Conservation (phyloP, 2,113 vertebrate species). For the Axis porcinus region DNA sequence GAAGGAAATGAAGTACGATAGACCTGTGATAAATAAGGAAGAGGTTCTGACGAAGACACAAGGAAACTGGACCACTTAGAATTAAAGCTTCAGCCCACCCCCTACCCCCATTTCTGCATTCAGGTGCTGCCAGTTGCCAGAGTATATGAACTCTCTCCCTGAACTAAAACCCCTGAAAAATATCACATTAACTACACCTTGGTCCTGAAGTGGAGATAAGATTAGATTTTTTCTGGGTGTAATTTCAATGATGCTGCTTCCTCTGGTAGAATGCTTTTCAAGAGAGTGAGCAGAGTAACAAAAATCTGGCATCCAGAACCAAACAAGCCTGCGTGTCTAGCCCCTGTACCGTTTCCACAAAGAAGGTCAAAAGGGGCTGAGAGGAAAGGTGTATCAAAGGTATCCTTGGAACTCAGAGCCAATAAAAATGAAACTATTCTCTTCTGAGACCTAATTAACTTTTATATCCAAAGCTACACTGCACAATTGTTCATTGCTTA, state of each 20-base stretch:
- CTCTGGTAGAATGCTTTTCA: conserved; percentile 8
- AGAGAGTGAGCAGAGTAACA: background rate
- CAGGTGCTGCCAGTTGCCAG: conserved; percentile 12
- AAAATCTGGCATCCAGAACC: background rate
- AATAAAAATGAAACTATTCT: conserved; percentile 77
- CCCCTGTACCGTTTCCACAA: background rate
- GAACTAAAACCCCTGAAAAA: conserved; percentile 7
- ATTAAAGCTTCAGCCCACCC: conserved; percentile 18
- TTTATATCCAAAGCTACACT: conserved; percentile 71
- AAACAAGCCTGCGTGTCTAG: background rate
- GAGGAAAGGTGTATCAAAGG: conserved; percentile 59
- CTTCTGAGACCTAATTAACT: conserved; percentile 79
- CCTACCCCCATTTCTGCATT: background rate
- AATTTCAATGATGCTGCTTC: conserved; percentile 23
- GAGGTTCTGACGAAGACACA: conserved; percentile 65
- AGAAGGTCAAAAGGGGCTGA: conserved; percentile 59
- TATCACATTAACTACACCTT: background rate
- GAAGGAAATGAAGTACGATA: conserved; percentile 70
- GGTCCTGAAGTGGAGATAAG: background rate
- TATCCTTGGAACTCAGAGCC: conserved; percentile 53
- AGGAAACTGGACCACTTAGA: conserved; percentile 53
- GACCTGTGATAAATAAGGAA: conserved; percentile 53
- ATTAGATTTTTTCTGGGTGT: conserved; percentile 9
- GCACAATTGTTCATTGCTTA: conserved; percentile 72
- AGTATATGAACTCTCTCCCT: background rate